Percentiles rank a stretch among this genome's conserved stretches.
These are phyloP conservation scores for Pseudachorutes palmiensis DNA, from an alignment of 1,140 invertebrate species.

Conservation along the genomic window DNA sequence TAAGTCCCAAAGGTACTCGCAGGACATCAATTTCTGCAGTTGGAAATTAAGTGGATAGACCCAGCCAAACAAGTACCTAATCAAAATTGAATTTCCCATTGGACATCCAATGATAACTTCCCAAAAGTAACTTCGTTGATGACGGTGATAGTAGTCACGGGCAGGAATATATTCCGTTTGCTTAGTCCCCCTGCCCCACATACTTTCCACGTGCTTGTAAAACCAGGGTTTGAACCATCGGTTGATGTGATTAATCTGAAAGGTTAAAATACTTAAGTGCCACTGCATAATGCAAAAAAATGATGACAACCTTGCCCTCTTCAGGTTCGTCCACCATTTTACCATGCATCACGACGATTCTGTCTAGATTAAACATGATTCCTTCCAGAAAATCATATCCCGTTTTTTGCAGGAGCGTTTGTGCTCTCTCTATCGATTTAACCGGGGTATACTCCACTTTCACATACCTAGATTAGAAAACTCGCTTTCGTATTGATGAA, in stretches of 20 bases:
- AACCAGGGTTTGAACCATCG: constrained; percentile 16
- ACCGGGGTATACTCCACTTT: constrained; percentile 7
- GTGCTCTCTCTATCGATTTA: not conserved
- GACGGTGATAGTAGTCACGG: constrained; percentile 70
- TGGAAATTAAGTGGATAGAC: not conserved
- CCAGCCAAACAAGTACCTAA: constrained; percentile 14
- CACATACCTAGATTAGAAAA: not conserved
- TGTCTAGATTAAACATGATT: not conserved
- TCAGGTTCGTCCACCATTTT: constrained; percentile 1
- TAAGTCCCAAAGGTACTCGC: not conserved
- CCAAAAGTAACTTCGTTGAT: constrained; percentile 72
- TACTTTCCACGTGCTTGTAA: constrained; percentile 13
- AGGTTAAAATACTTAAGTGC: no score
- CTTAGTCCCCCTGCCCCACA: not conserved
- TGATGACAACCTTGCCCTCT: not conserved
- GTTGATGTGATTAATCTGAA: constrained; percentile 9
- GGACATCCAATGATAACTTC: not conserved
- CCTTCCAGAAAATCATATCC: constrained; percentile 11
- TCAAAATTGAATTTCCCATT: not conserved
- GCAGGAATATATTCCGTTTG: constrained; percentile 63
- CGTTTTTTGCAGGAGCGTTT: not conserved
- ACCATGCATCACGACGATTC: constrained; percentile 5
- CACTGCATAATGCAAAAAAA: no score
- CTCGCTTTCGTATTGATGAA: not conserved
- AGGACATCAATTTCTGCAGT: not conserved